A percentile compares a stretch with the other conserved stretches of the same genome.
Evolutionary conservation across 2,888 invertebrate species (phyloP).

Genomic region (Leptogaster cylindrica): DNA sequence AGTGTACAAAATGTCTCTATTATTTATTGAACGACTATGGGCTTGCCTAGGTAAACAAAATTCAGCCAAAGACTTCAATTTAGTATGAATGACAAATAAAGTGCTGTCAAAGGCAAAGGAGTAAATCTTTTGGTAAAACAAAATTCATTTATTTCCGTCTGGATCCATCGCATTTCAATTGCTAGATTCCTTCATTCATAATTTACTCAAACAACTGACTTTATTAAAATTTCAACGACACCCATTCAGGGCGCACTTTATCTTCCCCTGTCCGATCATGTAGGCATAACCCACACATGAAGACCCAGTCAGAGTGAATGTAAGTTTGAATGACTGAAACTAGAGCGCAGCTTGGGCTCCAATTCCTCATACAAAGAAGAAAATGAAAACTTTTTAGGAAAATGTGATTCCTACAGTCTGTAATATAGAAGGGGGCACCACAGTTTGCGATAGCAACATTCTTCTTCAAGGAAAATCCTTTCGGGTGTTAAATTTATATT

Average conservation of each 20-base stretch:
- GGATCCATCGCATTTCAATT: neutral
- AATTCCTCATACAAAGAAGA: constrained; percentile 26
- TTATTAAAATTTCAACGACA: constrained; percentile 33
- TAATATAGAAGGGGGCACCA: neutral
- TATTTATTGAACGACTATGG: constrained; percentile 13
- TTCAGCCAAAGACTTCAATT: constrained; percentile 14
- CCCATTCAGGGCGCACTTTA: constrained; percentile 26
- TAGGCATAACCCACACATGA: neutral
- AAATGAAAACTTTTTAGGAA: constrained; percentile 5
- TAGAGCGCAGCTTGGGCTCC: constrained; percentile 17
- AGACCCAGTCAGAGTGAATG: neutral
- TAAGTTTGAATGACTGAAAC: constrained; percentile 23
- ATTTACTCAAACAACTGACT: constrained; percentile 37
- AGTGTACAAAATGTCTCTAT: constrained; percentile 14
- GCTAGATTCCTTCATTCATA: constrained; percentile 26
- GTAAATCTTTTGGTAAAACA: constrained; percentile 29
- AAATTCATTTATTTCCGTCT: constrained; percentile 21
- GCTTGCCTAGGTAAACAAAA: constrained; percentile 12
- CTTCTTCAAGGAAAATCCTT: constrained; percentile 31
- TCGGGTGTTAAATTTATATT: constrained; percentile 40
- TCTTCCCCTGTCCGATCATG: constrained; percentile 20
- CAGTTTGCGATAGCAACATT: neutral
- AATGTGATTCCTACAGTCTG: constrained; percentile 6
- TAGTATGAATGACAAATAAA: constrained; percentile 32
- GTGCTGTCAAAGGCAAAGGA: constrained; percentile 29